Base-by-base conservation (phyloP, 2,113 vertebrate genomes). In the Podocnemis expansa region DNA sequence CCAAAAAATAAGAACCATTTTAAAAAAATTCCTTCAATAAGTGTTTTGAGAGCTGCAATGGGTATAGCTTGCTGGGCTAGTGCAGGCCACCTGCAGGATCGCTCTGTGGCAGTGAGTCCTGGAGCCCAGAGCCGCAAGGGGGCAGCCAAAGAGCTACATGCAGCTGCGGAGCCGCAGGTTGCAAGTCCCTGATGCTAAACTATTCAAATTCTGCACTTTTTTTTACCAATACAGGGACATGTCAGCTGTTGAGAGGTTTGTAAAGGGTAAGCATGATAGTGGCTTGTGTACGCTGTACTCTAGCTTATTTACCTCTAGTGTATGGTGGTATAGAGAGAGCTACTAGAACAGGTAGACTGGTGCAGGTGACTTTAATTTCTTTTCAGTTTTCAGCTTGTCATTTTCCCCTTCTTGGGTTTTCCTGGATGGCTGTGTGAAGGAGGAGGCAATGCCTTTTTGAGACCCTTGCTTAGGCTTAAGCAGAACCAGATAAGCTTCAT, bases 131-230 rank as follows among this genome's bases (percentile, higher is more conserved):
- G n/a, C n/a, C n/a, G n/a, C n/a, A n/a, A n/a, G n/a, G n/a, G n/a
- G n/a, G n/a, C n/a, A n/a, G n/a, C n/a, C n/a, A n/a, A n/a, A n/a
- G n/a, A n/a, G n/a, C n/a, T n/a, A n/a, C n/a, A n/a, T n/a, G n/a
- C n/a, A n/a, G n/a, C n/a, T n/a, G n/a, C n/a, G n/a, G n/a, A n/a
- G n/a, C n/a, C n/a, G n/a, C n/a, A n/a, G n/a, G n/a, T n/a, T n/a
- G n/a, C n/a, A n/a, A n/a, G n/a, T n/a, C n/a, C n/a, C n/a, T n/a
- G n/a, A n/a, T n/a, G n/a, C n/a, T n/a, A n/a, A 3, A 5, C 2
- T 82, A 45, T 27, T 51, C 51, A 80, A 10, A 43, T 82, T 7
- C 6, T 81, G 0, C 6, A 52, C n/a, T 83, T 2, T 0, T 11
- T 78, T 6, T 76, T 78, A 82, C 58, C 49, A 27, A 60, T 79